These are phyloP conservation scores for Drosophila pseudotakahashii DNA, from an alignment of 2,888 invertebrate species.

Conservation along the genomic window DNA sequence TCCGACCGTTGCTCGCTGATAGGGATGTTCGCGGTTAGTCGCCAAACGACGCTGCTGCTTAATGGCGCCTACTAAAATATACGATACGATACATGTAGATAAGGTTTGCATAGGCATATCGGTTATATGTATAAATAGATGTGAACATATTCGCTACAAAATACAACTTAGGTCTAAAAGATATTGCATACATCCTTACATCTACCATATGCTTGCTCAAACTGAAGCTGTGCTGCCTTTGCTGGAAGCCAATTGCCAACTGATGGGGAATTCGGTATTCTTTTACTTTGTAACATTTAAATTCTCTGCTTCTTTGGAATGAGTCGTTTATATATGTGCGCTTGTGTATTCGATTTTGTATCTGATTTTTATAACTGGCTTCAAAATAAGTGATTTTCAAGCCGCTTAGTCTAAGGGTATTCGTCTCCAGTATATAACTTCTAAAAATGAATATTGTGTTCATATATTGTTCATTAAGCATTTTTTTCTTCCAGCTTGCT, in stretches of 20 bases:
- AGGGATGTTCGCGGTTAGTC: slow-evolving; percentile 96
- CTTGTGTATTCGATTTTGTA: slow-evolving; percentile 24
- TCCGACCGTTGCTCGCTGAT: slow-evolving; percentile 94
- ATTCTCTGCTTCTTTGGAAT: slow-evolving; percentile 83
- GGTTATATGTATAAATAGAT: slow-evolving; percentile 36
- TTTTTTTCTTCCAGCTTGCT: slow-evolving; percentile 56
- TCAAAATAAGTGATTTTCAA: slow-evolving; percentile 79
- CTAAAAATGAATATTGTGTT: slow-evolving; percentile 20
- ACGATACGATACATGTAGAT: slow-evolving; percentile 76
- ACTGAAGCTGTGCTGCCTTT: slow-evolving; percentile 48
- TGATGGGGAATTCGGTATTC: slow-evolving; percentile 35
- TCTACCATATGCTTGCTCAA: slow-evolving; percentile 52
- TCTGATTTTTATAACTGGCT: slow-evolving; percentile 32
- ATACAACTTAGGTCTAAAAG: slow-evolving; percentile 39
- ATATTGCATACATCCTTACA: slow-evolving; percentile 35
- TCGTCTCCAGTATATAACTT: slow-evolving; percentile 3
- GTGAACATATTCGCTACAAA: slow-evolving; percentile 39
- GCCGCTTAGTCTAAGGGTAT: slow-evolving; percentile 48
- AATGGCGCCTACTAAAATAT: slow-evolving; percentile 85
- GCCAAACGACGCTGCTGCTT: slow-evolving; percentile 93
- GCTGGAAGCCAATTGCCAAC: slow-evolving; percentile 37
- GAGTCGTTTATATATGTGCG: slow-evolving; percentile 78
- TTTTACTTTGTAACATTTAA: slow-evolving; percentile 66
- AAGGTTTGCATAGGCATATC: slow-evolving; percentile 45
- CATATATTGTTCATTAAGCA: slow-evolving; percentile 57